Conservation (phyloP, 1,140 invertebrate genomes). For the Tribolium madens region DNA sequence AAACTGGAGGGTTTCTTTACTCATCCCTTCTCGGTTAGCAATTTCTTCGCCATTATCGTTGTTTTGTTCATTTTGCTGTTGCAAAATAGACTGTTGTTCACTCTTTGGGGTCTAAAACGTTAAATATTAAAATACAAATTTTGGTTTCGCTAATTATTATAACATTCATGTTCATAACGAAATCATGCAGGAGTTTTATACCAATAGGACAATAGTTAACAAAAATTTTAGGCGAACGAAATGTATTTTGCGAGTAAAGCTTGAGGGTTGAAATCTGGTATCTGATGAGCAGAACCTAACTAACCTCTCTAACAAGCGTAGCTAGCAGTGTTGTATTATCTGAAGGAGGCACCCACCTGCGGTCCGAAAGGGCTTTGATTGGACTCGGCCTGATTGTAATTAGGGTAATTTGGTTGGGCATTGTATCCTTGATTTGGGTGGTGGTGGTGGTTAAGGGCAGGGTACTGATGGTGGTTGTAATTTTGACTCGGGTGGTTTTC, state of each 20-base stretch:
- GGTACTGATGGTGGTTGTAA: conserved; percentile 49
- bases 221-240: too few relatives aligned
- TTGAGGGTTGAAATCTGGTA: too few relatives aligned
- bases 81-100: conserved; percentile 8
- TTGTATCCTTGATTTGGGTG: conserved; percentile 38
- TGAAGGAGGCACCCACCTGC: conserved; percentile 54
- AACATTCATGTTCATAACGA: too few relatives aligned
- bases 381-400: conserved; percentile 44
- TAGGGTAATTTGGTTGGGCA: conserved; percentile 49
- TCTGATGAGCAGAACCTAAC: neutral
- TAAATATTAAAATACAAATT: neutral
- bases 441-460: conserved; percentile 28
- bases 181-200: too few relatives aligned
- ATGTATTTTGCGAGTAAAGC: too few relatives aligned
- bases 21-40: conserved; percentile 67
- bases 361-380: conserved; percentile 58
- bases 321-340: conserved; percentile 39
- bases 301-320: conserved; percentile 30
- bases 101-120: conserved; percentile 17
- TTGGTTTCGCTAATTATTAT: too few relatives aligned
- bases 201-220: too few relatives aligned
- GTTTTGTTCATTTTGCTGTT: conserved; percentile 3
- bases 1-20: conserved; percentile 71
- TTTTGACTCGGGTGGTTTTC: conserved; percentile 55
- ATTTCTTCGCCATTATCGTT: conserved; percentile 62